phyloP scores from a whole-genome alignment of 1,140 invertebrate species.

The Cherax quadricarinatus region DNA sequence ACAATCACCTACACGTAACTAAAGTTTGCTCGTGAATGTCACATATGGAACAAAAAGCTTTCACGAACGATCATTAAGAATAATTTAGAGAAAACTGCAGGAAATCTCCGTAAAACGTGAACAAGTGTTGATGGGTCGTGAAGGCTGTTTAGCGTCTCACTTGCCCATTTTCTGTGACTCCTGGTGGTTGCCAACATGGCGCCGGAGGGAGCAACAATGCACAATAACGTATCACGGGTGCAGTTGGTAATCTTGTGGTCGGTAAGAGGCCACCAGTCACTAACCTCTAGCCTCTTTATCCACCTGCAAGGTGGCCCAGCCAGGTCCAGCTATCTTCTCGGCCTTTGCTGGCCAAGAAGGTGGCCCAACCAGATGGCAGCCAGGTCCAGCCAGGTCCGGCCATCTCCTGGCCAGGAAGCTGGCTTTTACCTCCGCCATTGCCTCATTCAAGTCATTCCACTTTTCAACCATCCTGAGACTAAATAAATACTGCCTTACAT shows the following conservation, averaged over 20 bases:
- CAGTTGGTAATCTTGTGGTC: background rate
- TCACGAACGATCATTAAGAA: background rate
- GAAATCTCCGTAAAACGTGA: background rate
- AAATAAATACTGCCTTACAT: too few species aligned
- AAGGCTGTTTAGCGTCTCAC: background rate
- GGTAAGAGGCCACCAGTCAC: background rate
- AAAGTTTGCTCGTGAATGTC: background rate
- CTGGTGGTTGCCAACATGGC: background rate
- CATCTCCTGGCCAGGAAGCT: background rate
- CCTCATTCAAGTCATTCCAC: too few species aligned
- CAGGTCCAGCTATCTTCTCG: background rate
- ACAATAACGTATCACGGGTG: slow-evolving; percentile 3
- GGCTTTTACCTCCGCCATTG: too few species aligned
- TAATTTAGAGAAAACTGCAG: background rate
- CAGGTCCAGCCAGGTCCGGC: background rate
- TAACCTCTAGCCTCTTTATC: background rate
- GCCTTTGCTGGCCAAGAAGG: background rate
- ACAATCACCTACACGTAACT: too few species aligned
- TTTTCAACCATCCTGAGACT: too few species aligned
- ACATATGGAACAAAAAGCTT: background rate
- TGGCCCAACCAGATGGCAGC: background rate
- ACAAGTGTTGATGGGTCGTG: background rate
- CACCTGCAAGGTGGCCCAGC: background rate
- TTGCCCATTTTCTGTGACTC: background rate
- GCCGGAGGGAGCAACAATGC: background rate